These are phyloP conservation scores for Dissostichus mawsoni DNA, from an alignment of 2,113 vertebrate genomes.

Conservation along the genomic window DNA sequence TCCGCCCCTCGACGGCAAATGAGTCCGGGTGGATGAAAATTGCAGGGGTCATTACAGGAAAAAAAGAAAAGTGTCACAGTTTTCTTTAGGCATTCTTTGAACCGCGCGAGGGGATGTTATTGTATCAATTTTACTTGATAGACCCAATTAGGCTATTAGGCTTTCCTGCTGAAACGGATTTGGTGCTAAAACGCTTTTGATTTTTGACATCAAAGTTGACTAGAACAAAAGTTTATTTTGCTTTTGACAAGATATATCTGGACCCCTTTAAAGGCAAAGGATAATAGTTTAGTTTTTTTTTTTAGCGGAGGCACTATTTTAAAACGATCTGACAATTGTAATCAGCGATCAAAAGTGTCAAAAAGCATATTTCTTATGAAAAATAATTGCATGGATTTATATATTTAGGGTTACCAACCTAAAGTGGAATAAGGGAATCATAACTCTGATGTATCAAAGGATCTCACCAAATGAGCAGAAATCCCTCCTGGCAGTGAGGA, in stretches of 20 bases:
- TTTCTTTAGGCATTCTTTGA: conserved; percentile 73
- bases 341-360: background rate
- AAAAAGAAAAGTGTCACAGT: conserved; percentile 60
- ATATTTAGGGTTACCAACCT: background rate
- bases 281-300: background rate
- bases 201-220: conserved; percentile 68
- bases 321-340: background rate
- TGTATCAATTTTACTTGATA: conserved; percentile 75
- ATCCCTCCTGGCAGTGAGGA: conserved; percentile 36
- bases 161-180: conserved; percentile 50
- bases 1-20: conserved; percentile 70
- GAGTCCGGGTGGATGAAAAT: conserved; percentile 73
- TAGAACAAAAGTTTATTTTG: conserved; percentile 37
- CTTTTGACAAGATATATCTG: conserved; percentile 20
- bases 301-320: conserved; percentile 10
- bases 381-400: background rate
- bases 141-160: conserved; percentile 74
- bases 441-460: background rate
- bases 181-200: conserved; percentile 54
- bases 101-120: conserved; percentile 79
- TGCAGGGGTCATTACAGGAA: conserved; percentile 73
- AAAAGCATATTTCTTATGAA: background rate
- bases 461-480: conserved; percentile 33
- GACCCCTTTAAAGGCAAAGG: conserved; percentile 1
- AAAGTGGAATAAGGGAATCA: background rate